Percentiles rank a stretch among this genome's conserved stretches.
These are phyloP conservation scores for Junonia oenone DNA, from an alignment of 2,888 invertebrate species.

Conservation along the genomic window DNA sequence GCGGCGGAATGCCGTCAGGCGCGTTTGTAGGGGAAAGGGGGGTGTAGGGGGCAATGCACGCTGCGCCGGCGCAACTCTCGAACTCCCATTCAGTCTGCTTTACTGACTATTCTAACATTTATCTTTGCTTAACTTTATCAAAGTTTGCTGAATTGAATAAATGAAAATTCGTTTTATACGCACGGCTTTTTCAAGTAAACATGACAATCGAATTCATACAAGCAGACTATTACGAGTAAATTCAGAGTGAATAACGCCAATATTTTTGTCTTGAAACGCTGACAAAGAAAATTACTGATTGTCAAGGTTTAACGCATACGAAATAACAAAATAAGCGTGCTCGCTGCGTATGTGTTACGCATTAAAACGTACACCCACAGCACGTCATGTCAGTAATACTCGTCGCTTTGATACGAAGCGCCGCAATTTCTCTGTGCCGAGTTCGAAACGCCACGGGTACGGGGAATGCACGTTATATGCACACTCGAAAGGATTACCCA, in stretches of 20 bases:
- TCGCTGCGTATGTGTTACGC: slow-evolving; percentile 28
- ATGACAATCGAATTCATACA: not conserved
- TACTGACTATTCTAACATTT: slow-evolving; percentile 54
- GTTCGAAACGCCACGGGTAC: slow-evolving; percentile 16
- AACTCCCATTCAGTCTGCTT: slow-evolving; percentile 64
- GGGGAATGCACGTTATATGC: slow-evolving; percentile 59
- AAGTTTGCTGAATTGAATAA: not conserved
- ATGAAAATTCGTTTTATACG: not conserved
- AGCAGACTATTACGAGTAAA: not conserved
- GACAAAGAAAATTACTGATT: not conserved
- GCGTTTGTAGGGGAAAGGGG: slow-evolving; percentile 56
- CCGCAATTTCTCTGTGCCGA: slow-evolving; percentile 36
- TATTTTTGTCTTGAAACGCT: not conserved
- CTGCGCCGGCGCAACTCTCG: slow-evolving; percentile 64
- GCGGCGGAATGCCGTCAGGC: slow-evolving; percentile 78
- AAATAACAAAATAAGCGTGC: not conserved
- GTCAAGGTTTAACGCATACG: not conserved
- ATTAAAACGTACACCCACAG: slow-evolving; percentile 19
- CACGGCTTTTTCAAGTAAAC: not conserved
- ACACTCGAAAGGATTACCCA: slow-evolving; percentile 72
- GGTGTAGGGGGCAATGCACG: slow-evolving; percentile 63
- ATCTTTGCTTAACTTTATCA: slow-evolving; percentile 16
- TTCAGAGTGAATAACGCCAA: not conserved
- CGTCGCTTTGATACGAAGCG: slow-evolving; percentile 64
- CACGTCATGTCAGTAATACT: slow-evolving; percentile 57